Conservation (phyloP, 30 jellyfish, hydroid and myxozoan species). For the Aurelia coerulea region DNA sequence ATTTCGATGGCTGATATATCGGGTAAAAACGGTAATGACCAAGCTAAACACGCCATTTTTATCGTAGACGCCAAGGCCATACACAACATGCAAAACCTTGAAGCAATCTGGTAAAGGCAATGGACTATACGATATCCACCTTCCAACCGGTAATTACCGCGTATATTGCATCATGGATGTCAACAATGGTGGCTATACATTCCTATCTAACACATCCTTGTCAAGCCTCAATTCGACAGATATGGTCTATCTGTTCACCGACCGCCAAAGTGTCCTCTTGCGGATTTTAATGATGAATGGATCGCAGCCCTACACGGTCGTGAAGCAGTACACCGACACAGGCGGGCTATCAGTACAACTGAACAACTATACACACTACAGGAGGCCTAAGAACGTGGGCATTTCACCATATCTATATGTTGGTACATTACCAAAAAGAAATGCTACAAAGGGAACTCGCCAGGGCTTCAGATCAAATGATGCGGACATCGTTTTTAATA, state of each 20-base stretch:
- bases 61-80: too few relatives aligned
- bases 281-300: slow-evolving; percentile 32
- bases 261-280: slow-evolving; percentile 39
- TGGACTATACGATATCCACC: slow-evolving; percentile 16
- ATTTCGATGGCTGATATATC: too few relatives aligned
- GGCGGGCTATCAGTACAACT: slow-evolving; percentile 34
- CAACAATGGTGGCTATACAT: slow-evolving; percentile 72
- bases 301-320: slow-evolving; percentile 61
- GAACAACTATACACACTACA: slow-evolving; percentile 10
- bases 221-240: slow-evolving; percentile 29
- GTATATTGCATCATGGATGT: slow-evolving; percentile 54
- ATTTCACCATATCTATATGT: slow-evolving; percentile 28
- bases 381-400: slow-evolving; percentile 15
- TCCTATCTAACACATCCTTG: slow-evolving; percentile 15
- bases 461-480: slow-evolving; percentile 39
- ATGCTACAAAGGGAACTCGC: neutral
- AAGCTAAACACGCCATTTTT: too few relatives aligned
- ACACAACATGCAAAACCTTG: slow-evolving; percentile 39
- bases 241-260: slow-evolving; percentile 16
- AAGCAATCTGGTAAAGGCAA: neutral
- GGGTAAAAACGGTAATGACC: too few relatives aligned
- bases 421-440: slow-evolving; percentile 21
- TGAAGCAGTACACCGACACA: slow-evolving; percentile 18
- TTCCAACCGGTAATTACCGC: slow-evolving; percentile 44
- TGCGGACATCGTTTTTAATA: neutral